Evolutionary conservation across 2,113 vertebrate genomes (phyloP), one percentile per base, ranked within the genome.

Genomic region (Phainopepla nitens): DNA sequence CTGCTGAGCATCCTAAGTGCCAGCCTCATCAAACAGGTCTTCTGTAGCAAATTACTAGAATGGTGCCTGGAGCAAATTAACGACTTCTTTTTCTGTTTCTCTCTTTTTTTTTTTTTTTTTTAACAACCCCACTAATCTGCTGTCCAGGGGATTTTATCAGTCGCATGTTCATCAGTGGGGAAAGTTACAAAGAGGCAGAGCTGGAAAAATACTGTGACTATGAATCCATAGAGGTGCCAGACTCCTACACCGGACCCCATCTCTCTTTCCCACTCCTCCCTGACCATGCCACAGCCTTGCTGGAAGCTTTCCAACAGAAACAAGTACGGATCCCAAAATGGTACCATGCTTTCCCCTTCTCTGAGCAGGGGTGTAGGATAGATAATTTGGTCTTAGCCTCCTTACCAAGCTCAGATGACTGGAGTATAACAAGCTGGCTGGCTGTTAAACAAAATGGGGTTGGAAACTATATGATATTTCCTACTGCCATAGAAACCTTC

Each of bases 291-390:
- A 97, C 98, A 0, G 98, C 98, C 97, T 98, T 99, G 84, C 96
- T 99, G 92, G 98, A 99, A 93, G 99, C 99, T 73, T 99, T 99
- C 97, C 98, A 98, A 89, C 98, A 98, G 83, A 98, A 99, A 97
- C 98, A 99, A 98, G 99, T 99, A 98, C 96, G 98, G 90, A 95
- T 69, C 39, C 39, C 20, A 4, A 42, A 51, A 64, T 91, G 57
- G 23, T 77, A 39, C 16, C 31, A 15, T 1, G 1, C 5, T 66
- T 54, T 49, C 21, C 51, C 50, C 13, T 64, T 66, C 21, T 39
- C 35, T 29, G 4, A 0, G 0, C 13, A 16, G 29, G 24, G 6
- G 2, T 29, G 31, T 29, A 56, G 25, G 28, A 23, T 2, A 49
- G 10, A 7, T 41, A 7, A 57, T 56, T 71, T 76, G 29, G n/a